Base-by-base conservation (phyloP, 2,113 vertebrate species). In the Entomyzon cyanotis region DNA sequence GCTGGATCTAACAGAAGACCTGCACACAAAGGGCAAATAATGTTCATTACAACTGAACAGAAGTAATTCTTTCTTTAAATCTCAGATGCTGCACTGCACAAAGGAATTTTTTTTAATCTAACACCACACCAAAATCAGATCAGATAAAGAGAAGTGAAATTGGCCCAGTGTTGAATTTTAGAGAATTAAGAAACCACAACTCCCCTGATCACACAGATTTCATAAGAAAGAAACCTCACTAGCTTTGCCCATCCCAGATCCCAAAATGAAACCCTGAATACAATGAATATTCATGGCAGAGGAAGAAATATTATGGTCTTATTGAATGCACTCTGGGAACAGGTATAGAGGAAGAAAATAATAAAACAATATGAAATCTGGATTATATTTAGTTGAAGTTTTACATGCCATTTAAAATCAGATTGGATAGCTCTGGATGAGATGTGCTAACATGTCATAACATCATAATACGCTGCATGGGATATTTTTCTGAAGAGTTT, bases 401-500 rank as follows among this genome's bases (percentile, higher is more conserved):
- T 91, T 90, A 76, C 5, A 3, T 50, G 37, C 46, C 65, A 86
- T 84, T 96, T 84, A 83, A 82, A 88, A 88, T 91, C 64, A 92
- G 74, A 87, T 52, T 44, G 81, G 59, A 30, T 41, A 87, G 37
- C 53, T 59, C 75, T 73, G 75, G 94, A 71, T 82, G 80, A 87
- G 89, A 83, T 80, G 64, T 53, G 37, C 31, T 88, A 89, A 86
- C 27, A 39, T 39, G 27, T 35, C 58, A 78, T 84, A 93, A 89
- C 76, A 94, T 87, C 70, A 39, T 77, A 82, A 93, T 91, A 27
- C 63, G 67, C 74, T 93, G 83, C 89, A 67, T 87, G 90, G 78
- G 84, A 78, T 95, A 87, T 82, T 96, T 92, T 94, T 76, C 75
- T 90, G 87, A 91, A 87, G 92, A 94, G 82, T 84, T 92, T 96